These are phyloP conservation scores for Invenusta paracnida DNA, from an alignment of 2,888 invertebrate species.

Conservation along the genomic window DNA sequence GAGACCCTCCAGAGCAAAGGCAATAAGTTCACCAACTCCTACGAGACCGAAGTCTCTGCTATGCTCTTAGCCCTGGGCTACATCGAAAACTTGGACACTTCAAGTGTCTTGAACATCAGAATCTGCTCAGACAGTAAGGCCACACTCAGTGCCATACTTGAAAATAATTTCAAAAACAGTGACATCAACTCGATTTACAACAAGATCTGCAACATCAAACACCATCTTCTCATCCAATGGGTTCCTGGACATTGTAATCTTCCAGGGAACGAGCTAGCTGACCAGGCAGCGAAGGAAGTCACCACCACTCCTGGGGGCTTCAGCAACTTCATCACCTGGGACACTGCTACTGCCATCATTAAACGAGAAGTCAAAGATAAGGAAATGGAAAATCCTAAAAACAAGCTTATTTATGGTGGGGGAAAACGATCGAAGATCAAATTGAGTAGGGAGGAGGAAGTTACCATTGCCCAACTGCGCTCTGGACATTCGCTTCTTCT, in stretches of 20 bases:
- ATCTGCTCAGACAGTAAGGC: too few species aligned
- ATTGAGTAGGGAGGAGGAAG: background rate
- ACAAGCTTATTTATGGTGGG: background rate
- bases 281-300: slow-evolving; percentile 12
- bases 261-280: slow-evolving; percentile 15
- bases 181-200: slow-evolving; percentile 19
- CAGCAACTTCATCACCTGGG: background rate
- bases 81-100: too few species aligned
- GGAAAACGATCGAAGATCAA: background rate
- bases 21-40: too few species aligned
- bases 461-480: background rate
- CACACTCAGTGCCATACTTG: too few species aligned
- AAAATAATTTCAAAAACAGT: background rate
- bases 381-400: too few species aligned
- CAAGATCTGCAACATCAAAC: slow-evolving; percentile 17
- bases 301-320: background rate
- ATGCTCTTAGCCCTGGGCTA: too few species aligned
- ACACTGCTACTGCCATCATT: background rate
- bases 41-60: too few species aligned
- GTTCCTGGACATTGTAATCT: slow-evolving; percentile 2
- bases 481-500: background rate
- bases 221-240: slow-evolving; percentile 2
- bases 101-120: too few species aligned
- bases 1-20: too few species aligned
- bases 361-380: background rate